These are phyloP conservation scores for Heliconius eleuchia DNA, from an alignment of 1,140 invertebrate genomes.

Conservation along the genomic window DNA sequence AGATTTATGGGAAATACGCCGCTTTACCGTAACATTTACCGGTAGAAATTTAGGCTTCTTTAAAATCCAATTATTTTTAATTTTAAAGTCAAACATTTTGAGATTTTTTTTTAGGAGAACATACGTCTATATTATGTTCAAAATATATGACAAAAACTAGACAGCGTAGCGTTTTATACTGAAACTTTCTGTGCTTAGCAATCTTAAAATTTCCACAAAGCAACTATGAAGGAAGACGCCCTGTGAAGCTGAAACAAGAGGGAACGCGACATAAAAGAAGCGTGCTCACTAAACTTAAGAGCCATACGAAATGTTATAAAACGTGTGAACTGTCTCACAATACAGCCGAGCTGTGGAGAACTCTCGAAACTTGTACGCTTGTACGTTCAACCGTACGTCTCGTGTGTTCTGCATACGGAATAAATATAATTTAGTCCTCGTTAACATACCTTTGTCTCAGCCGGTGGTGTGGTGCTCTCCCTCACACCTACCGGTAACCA, in stretches of 20 bases:
- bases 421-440: conserved; percentile 66
- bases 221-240: conserved; percentile 26
- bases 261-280: conserved; percentile 33
- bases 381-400: conserved; percentile 38
- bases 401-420: conserved; percentile 51
- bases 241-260: conserved; percentile 31
- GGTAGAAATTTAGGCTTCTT: neutral
- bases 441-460: conserved; percentile 51
- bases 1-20: conserved; percentile 51
- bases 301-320: conserved; percentile 37
- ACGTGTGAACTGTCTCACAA: conserved; percentile 34
- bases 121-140: neutral
- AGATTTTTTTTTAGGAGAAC: neutral
- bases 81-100: neutral
- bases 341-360: conserved; percentile 19
- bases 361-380: conserved; percentile 44
- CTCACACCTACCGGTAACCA: conserved; percentile 39
- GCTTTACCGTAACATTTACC: neutral
- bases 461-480: conserved; percentile 31
- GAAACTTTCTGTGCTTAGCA: conserved; percentile 16
- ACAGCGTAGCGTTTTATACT: conserved; percentile 23
- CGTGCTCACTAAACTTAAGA: conserved; percentile 34
- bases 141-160: conserved; percentile 5
- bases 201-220: conserved; percentile 29
- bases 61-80: neutral